Evolutionary conservation across 92 coral and sea anemone species (phyloP), one percentile per base, ranked within the genome.

Genomic region (Diadumene lineata): DNA sequence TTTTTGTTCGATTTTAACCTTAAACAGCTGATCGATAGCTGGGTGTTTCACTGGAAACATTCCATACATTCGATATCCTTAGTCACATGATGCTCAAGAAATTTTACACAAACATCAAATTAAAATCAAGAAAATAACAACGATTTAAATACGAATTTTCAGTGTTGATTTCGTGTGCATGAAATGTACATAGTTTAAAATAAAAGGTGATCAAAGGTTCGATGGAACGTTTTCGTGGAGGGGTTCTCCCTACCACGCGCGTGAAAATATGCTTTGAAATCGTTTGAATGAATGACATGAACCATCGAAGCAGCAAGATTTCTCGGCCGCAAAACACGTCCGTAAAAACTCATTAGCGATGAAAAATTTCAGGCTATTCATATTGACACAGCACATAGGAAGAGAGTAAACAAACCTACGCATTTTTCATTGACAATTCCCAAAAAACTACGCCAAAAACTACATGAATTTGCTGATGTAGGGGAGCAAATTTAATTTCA

Each of bases 341-440:
- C 34, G 43, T 25, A 4, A 29, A 22, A 62, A 4, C 2, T 62
- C 68, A 62, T 62, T 62, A 62, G 38, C 17, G 19, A n/a, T 62
- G 7, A 22, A 19, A 28, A 28, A 62, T 28, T 62, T 62, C 43
- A 15, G 43, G 43, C 32, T 28, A 1, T 62, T 62, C 31, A 1
- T 62, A 23, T 62, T 62, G 68, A 62, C 68, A 62, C 68, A 62
- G 68, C 22, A 58, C 64, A 25, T 8, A 26, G 43, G 43, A 62
- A 23, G 9, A 58, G 26, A 9, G 68, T 62, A 62, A 62, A 62
- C 22, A 62, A 62, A 28, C 34, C 1, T 30, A 28, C 18, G 43
- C 43, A 62, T 28, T 28, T 15, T 3, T 62, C 68, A 62, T 29
- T 62, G 68, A 29, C 31, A 43, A 10, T 62, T 38, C 13, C n/a